Conservation (phyloP, 2,888 invertebrate genomes). For the Eupithecia inturbata region DNA sequence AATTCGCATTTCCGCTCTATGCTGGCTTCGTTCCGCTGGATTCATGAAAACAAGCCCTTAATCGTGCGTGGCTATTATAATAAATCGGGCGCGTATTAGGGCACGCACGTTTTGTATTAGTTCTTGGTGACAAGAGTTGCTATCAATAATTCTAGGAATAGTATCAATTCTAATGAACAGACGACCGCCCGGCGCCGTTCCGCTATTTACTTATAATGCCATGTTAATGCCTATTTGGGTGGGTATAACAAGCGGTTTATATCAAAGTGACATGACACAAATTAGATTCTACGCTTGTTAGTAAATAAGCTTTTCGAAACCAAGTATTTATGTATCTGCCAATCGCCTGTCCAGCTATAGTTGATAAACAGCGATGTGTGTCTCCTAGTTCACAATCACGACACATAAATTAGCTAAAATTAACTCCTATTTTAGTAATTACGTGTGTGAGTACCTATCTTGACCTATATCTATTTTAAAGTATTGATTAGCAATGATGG, state of each 20-base stretch:
- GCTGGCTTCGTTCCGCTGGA: conserved; percentile 12
- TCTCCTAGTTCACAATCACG: conserved; percentile 25
- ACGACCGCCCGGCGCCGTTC: conserved; percentile 42
- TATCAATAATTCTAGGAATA: conserved; percentile 55
- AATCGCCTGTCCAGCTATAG: conserved; percentile 29
- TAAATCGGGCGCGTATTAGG: conserved; percentile 46
- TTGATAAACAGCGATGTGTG: conserved; percentile 33
- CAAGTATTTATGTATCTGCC: conserved; percentile 41
- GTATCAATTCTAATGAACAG: conserved; percentile 60
- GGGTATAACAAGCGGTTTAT: conserved; percentile 40
- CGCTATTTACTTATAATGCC: conserved; percentile 36
- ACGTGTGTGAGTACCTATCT: not conserved
- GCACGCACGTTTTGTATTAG: conserved; percentile 54
- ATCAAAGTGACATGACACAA: conserved; percentile 45
- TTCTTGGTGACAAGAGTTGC: conserved; percentile 53
- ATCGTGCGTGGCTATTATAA: conserved; percentile 46
- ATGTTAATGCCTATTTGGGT: conserved; percentile 44
- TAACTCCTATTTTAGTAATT: conserved; percentile 5
- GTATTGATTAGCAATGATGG: not conserved
- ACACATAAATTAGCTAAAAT: conserved; percentile 30
- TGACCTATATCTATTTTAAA: conserved; percentile 20
- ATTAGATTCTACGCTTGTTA: conserved; percentile 46
- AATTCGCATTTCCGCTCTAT: conserved; percentile 12
- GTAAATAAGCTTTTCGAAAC: conserved; percentile 41
- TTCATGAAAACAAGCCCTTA: conserved; percentile 25